These are phyloP conservation scores for Zenarchopterus dispar DNA, from an alignment of 2,797 vertebrate genomes.

Conservation along the genomic window DNA sequence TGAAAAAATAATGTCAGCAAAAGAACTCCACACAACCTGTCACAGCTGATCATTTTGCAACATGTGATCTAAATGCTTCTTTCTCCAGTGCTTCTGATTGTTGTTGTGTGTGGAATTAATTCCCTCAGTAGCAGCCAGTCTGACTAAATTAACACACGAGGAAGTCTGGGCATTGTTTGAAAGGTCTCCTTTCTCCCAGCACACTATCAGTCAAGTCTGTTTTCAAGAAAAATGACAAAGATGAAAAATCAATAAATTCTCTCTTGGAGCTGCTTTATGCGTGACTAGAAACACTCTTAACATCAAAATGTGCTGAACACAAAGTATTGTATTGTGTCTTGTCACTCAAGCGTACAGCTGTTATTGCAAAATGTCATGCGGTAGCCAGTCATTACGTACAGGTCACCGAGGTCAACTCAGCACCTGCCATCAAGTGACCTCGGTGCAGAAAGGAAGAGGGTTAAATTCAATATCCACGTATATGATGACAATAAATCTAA, in stretches of 20 bases:
- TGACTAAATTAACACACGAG: slow-evolving; percentile 13
- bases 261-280: not conserved
- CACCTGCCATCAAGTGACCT: slow-evolving; percentile 2
- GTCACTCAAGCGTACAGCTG: not conserved
- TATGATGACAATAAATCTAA: not conserved
- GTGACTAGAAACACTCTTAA: slow-evolving; percentile 5
- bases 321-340: not conserved
- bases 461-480: not conserved
- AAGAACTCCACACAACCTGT: slow-evolving; percentile 24
- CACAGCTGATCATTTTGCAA: slow-evolving; percentile 39
- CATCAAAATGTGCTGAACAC: not conserved
- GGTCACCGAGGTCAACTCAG: slow-evolving; percentile 10
- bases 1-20: slow-evolving; percentile 25
- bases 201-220: slow-evolving; percentile 22
- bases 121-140: slow-evolving; percentile 38
- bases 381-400: slow-evolving; percentile 6
- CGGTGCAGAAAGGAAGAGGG: not conserved
- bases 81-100: slow-evolving; percentile 26
- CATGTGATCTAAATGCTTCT: slow-evolving; percentile 36
- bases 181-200: slow-evolving; percentile 5
- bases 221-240: slow-evolving; percentile 8
- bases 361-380: slow-evolving; percentile 11
- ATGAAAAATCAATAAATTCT: slow-evolving; percentile 23
- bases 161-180: slow-evolving; percentile 13
- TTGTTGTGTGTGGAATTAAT: slow-evolving; percentile 44